These are phyloP conservation scores for Tetranychus truncatus DNA, from an alignment of 2,888 invertebrate species.

Conservation along the genomic window DNA sequence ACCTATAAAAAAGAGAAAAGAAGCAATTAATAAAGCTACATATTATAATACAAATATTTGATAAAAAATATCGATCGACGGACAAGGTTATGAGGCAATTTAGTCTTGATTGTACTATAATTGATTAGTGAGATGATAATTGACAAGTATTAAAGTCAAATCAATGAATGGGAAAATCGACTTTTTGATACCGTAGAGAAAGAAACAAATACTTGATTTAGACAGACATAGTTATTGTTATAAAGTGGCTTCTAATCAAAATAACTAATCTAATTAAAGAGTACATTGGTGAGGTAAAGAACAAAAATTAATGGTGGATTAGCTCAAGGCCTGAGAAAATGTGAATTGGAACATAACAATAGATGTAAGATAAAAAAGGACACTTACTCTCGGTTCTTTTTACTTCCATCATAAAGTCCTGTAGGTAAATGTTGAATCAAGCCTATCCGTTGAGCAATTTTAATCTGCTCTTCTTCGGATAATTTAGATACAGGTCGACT, in stretches of 20 bases:
- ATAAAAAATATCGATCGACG: neutral
- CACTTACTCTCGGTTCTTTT: constrained; percentile 52
- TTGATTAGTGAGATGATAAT: neutral
- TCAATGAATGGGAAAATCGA: too few species aligned
- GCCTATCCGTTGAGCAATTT: constrained; percentile 67
- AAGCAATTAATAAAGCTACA: constrained; percentile 12
- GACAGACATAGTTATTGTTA: too few species aligned
- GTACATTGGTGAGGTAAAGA: too few species aligned
- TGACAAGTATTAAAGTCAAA: neutral
- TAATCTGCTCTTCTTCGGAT: constrained; percentile 61
- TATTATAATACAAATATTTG: neutral
- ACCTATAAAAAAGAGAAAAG: constrained; percentile 36
- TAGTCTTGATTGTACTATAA: neutral
- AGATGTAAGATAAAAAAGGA: neutral
- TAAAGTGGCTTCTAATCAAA: too few species aligned
- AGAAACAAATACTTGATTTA: too few species aligned
- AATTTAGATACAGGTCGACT: constrained; percentile 44
- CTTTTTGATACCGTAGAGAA: too few species aligned
- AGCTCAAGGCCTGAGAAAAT: neutral
- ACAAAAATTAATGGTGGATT: neutral
- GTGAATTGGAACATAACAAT: neutral
- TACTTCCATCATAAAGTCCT: constrained; percentile 60
- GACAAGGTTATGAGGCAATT: neutral
- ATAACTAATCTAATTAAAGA: too few species aligned
- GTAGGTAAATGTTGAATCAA: constrained; percentile 70